Conservation (phyloP, 92 coral and sea anemone genomes). For the Pocillopora meandrina region DNA sequence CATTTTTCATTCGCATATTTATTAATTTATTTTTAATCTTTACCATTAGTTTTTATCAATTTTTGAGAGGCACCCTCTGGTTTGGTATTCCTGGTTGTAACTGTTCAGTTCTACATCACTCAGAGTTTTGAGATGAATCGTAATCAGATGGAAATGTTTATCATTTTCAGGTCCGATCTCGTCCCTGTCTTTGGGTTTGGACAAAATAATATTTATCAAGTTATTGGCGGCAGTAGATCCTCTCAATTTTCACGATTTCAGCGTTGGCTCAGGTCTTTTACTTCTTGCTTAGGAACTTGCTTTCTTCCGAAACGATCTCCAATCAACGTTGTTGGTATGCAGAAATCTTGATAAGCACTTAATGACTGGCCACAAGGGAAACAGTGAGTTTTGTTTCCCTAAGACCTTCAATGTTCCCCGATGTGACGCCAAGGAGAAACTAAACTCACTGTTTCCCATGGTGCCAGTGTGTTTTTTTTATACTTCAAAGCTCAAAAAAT, state of each 20-base stretch:
- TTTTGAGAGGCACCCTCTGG: too few species aligned
- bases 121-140: background rate
- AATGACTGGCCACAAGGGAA: background rate
- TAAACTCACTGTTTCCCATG: too few species aligned
- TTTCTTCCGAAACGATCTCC: slow-evolving; percentile 67
- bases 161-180: slow-evolving; percentile 51
- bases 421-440: too few species aligned
- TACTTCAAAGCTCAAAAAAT: too few species aligned
- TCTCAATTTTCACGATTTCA: slow-evolving; percentile 43
- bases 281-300: slow-evolving; percentile 48
- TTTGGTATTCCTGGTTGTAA: background rate
- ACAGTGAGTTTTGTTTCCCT: too few species aligned
- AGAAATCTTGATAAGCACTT: too few species aligned
- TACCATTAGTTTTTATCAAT: too few species aligned
- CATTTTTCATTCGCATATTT: too few species aligned
- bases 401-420: too few species aligned
- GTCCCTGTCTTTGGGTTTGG: slow-evolving; percentile 83
- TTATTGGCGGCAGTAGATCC: slow-evolving; percentile 42
- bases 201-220: slow-evolving; percentile 58
- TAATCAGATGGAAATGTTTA: background rate
- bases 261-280: slow-evolving; percentile 38
- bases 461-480: too few species aligned
- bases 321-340: slow-evolving; percentile 66
- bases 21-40: too few species aligned
- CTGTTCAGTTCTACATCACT: background rate